A percentile compares a stretch with the other conserved stretches of the same genome.
These are phyloP conservation scores for Tokudaia tokunoshimensis DNA, from an alignment of 2,797 vertebrate species.

Conservation along the genomic window DNA sequence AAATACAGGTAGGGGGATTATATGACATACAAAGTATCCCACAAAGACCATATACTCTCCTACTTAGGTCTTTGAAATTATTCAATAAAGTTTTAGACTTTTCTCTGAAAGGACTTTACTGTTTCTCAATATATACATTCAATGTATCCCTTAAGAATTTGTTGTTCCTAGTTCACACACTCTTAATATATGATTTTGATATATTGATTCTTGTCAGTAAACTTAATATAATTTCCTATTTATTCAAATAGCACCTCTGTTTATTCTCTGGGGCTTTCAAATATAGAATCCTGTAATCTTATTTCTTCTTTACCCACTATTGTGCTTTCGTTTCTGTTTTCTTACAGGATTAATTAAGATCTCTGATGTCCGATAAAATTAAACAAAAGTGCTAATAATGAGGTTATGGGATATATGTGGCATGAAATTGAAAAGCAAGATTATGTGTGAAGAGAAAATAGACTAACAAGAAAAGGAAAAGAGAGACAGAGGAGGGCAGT, in stretches of 20 bases:
- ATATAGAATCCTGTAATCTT: constrained; percentile 14
- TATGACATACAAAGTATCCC: not conserved
- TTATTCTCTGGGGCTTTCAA: not conserved
- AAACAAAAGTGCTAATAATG: not conserved
- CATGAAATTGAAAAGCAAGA: not conserved
- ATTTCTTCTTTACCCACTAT: not conserved
- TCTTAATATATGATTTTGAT: constrained; percentile 11
- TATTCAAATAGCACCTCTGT: constrained; percentile 41
- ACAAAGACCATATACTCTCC: not conserved
- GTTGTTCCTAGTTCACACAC: constrained; percentile 1
- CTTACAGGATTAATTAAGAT: not conserved
- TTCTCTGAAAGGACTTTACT: constrained; percentile 35
- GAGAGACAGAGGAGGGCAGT: not conserved
- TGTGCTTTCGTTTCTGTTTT: not conserved
- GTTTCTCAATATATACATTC: not conserved
- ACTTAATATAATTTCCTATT: not conserved
- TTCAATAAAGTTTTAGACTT: constrained; percentile 37
- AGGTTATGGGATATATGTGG: not conserved
- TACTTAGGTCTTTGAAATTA: constrained; percentile 13
- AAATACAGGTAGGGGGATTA: not conserved
- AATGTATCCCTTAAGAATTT: not conserved
- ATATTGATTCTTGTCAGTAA: constrained; percentile 25
- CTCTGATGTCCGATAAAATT: not conserved
- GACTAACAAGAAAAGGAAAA: not conserved
- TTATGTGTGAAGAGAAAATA: not conserved